Base-by-base conservation (phyloP, 2,797 vertebrate genomes). In the Poeciliopsis turneri region DNA sequence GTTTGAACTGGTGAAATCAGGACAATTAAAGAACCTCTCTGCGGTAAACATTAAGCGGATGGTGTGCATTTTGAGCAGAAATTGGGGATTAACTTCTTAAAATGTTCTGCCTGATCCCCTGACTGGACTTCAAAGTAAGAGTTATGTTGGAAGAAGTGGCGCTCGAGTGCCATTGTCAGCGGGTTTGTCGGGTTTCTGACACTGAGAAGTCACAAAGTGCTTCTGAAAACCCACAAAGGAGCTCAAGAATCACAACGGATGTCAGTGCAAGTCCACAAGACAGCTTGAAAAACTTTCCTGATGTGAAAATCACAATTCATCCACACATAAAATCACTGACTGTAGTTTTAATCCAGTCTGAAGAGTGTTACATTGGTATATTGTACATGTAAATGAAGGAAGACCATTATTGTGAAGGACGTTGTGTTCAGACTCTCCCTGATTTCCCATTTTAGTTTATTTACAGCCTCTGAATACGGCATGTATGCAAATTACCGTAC, bases 101-200 rank as follows among this genome's bases (percentile, higher is more conserved):
- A 93, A 88, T 80, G 91, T 90, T 89, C 89, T 77, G 85, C 86
- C 87, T 87, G 87, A 91, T 93, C 89, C 90, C 84, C 84, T 75
- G 87, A 94, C 92, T 90, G 88, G 91, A 95, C 95, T 95, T 95
- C 93, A 95, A 95, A 95, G 94, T 84, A 76, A n/a, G 80, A 86
- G 74, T 82, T 83, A 45, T 83, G 74, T 77, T 81, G 77, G 83
- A 76, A 72, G 66, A 79, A 69, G 75, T 75, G 23, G 66, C 30
- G 4, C 84, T 83, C 57, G 49, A 86, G 55, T 72, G 78, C n/a
- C 81, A 77, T 92, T 92, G 89, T 91, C 89, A 59, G 79, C 3
- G 71, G 77, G 85, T 75, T 84, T 81, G 87, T 87, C 86, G 45
- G 71, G 72, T 70, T 47, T 55, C 76, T 77, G 84, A 78, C 86